Base-by-base conservation (phyloP, 2,113 vertebrate genomes). In the Triplophysa tibetana region DNA sequence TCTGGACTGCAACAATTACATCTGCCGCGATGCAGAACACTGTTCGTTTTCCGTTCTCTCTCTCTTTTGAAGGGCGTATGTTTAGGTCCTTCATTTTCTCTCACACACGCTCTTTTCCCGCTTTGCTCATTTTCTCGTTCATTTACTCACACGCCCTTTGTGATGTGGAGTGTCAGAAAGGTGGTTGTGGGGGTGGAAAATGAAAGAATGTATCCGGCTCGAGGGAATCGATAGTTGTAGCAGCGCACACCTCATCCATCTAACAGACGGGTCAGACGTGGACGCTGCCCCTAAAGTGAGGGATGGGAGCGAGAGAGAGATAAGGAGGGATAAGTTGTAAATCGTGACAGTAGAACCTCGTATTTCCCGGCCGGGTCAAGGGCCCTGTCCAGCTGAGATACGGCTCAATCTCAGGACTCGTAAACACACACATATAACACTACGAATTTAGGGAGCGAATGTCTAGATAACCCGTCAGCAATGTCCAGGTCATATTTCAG, bases 351-450 rank as follows among this genome's bases (percentile, higher is more conserved):
- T 58, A 63, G 68, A 60, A 56, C 8, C 75, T 79, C 66, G 72
- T 85, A 86, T 88, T 79, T 48, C 70, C 56, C 64, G 75, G 85
- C 78, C n/a, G 17, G 85, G 85, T 89, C 88, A 84, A 87, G 86
- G 87, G 79, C 63, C 75, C 84, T 81, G 85, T 88, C 85, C 58
- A 16, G 13, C 58, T 81, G 79, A 86, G 82, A 56, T 81, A 83
- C 60, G 62, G 70, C 62, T 81, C 52, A 75, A 82, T 85, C 73
- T 86, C 67, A 64, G 83, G 43, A 56, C 70, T 85, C 66, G 54
- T 75, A 80, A 74, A 87, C 80, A 89, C 89, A 89, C 88, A 89
- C 89, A 88, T 84, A 85, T 76, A 84, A 84, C 24, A 58, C 76
- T 52, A 19, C 29, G 16, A 67, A 23, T 14, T 19, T 16, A 56